Conservation (phyloP, 1,140 invertebrate species). For the Cepaea nemoralis region DNA sequence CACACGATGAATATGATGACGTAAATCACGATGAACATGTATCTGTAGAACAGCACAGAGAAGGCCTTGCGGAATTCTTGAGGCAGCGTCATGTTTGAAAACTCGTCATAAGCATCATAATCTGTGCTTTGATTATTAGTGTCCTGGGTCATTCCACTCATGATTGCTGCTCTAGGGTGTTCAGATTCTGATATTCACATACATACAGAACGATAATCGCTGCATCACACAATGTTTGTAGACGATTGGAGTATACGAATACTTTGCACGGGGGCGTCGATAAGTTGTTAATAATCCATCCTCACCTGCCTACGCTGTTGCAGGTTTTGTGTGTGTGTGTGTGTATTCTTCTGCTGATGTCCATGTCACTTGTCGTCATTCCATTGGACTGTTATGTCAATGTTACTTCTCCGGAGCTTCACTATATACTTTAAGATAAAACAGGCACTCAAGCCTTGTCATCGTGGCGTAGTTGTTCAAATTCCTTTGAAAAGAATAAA, state of each 20-base stretch:
- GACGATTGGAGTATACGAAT: not conserved
- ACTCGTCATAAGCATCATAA: too few relatives aligned
- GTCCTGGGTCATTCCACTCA: not conserved
- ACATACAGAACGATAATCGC: not conserved
- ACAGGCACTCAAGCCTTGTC: too few relatives aligned
- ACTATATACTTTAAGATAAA: too few relatives aligned
- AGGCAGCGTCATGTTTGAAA: not conserved
- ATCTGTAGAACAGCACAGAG: conserved; percentile 22
- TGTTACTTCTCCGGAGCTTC: too few relatives aligned
- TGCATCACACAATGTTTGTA: not conserved
- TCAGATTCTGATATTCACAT: not conserved
- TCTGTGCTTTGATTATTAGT: not conserved
- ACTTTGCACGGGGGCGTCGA: not conserved
- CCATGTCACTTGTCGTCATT: too few relatives aligned
- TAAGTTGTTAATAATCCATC: too few relatives aligned
- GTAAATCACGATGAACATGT: conserved; percentile 37
- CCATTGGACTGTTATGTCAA: too few relatives aligned
- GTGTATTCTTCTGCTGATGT: too few relatives aligned
- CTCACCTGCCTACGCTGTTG: too few relatives aligned
- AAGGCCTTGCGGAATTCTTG: not conserved
- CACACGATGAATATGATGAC: conserved; percentile 24
- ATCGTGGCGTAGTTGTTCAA: too few relatives aligned
- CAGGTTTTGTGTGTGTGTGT: too few relatives aligned
- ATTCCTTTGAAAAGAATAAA: too few relatives aligned
- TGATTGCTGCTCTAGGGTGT: not conserved